These are phyloP conservation scores for Liodrosophila aerea DNA, from an alignment of 2,888 invertebrate species.

Conservation along the genomic window DNA sequence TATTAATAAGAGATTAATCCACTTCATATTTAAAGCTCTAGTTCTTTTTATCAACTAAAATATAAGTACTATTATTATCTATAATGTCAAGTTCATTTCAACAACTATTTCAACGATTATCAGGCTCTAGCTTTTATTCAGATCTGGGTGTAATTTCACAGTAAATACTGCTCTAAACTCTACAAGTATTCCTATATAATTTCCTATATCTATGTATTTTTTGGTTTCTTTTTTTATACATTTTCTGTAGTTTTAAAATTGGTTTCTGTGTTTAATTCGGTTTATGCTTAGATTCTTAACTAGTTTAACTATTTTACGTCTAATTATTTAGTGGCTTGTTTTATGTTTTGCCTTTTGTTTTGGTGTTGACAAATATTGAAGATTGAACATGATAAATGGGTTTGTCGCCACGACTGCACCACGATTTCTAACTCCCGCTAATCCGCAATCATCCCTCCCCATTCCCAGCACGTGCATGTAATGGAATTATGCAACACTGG, in stretches of 20 bases:
- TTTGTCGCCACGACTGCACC: slow-evolving; percentile 41
- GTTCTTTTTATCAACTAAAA: too few species aligned
- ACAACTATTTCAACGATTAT: too few species aligned
- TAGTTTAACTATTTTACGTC: slow-evolving; percentile 4
- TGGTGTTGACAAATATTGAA: slow-evolving; percentile 66
- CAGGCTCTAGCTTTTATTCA: too few species aligned
- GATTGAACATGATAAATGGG: slow-evolving; percentile 40
- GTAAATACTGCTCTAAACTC: too few species aligned
- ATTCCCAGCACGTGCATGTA: slow-evolving; percentile 47
- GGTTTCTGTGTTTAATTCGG: too few species aligned
- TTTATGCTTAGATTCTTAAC: slow-evolving; percentile 13
- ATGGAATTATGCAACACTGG: neutral
- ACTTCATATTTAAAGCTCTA: too few species aligned
- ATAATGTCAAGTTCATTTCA: too few species aligned
- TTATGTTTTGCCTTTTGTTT: slow-evolving; percentile 24
- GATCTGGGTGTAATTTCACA: too few species aligned
- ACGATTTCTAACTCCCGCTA: slow-evolving; percentile 30
- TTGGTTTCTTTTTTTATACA: neutral
- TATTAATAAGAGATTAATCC: too few species aligned
- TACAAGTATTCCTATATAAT: neutral
- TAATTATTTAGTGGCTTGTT: slow-evolving; percentile 18
- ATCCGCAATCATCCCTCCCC: slow-evolving; percentile 22
- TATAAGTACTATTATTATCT: too few species aligned
- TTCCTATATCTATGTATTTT: neutral
- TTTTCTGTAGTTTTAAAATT: neutral